A percentile compares a stretch with the other conserved stretches of the same genome.
Evolutionary conservation across 2,113 vertebrate species (phyloP).

Genomic region (Stercorarius parasiticus): DNA sequence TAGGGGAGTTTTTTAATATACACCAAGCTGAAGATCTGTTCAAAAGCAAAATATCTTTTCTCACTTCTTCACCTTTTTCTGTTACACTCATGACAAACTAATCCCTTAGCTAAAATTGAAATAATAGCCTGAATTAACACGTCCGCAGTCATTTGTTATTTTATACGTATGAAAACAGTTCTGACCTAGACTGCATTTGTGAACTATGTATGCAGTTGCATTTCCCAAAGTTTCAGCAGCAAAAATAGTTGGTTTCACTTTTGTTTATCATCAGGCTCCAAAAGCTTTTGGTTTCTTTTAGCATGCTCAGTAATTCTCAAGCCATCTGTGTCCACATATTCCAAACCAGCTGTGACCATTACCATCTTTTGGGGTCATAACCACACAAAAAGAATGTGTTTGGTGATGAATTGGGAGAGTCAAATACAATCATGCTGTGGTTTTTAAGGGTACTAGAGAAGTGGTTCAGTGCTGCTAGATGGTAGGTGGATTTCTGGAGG

Average conservation of each 20-base stretch:
- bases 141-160: background rate
- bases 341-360: background rate
- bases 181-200: background rate
- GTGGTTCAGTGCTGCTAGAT: background rate
- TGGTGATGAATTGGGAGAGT: background rate
- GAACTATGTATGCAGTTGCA: fast-evolving
- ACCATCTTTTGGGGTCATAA: fast-evolving
- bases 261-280: background rate
- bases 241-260: background rate
- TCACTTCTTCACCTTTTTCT: background rate
- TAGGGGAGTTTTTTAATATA: background rate
- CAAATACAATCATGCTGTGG: background rate
- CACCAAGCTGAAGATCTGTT: background rate
- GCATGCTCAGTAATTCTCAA: background rate
- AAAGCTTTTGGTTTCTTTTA: background rate
- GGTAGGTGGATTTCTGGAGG: background rate
- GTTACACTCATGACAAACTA: fast-evolving
- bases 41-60: background rate
- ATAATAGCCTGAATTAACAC: background rate
- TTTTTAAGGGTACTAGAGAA: background rate
- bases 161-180: background rate
- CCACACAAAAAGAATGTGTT: background rate
- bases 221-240: background rate
- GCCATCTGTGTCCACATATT: background rate
- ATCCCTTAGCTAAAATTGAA: background rate